Conservation (phyloP, 2,113 vertebrate genomes). For the Microtus richardsoni region DNA sequence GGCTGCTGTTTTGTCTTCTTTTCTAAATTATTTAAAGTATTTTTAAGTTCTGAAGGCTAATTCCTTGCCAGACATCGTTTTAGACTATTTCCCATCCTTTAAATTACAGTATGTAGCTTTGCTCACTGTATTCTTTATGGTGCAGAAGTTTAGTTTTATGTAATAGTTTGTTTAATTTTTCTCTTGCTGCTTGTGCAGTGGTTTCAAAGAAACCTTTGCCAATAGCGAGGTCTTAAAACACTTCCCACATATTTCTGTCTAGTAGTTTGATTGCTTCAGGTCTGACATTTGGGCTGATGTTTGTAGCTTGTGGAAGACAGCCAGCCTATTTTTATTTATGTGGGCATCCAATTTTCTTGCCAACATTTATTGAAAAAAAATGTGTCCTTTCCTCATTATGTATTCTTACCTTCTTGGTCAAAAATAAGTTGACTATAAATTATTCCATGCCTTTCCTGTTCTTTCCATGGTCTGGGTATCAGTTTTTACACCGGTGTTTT, state of each 20-base stretch:
- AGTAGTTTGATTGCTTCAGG: not conserved
- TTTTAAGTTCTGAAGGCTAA: not conserved
- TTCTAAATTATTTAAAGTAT: not conserved
- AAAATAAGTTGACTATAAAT: not conserved
- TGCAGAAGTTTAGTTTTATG: not conserved
- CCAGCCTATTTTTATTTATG: not conserved
- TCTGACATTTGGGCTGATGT: not conserved
- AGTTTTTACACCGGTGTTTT: not conserved
- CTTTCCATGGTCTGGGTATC: not conserved
- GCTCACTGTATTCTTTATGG: not conserved
- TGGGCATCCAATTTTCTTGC: not conserved
- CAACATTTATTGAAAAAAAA: not conserved
- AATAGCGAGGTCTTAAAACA: not conserved
- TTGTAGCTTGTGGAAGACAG: not conserved
- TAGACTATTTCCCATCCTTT: not conserved
- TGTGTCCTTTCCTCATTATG: not conserved
- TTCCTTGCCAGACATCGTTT: not conserved
- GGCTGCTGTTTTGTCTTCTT: not conserved
- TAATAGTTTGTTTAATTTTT: not conserved
- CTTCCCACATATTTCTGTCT: not conserved
- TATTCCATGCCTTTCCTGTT: not conserved
- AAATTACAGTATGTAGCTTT: not conserved
- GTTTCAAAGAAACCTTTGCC: not conserved
- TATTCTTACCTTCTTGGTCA: not conserved
- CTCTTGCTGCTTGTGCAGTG: too few species aligned